A percentile compares a stretch with the other conserved stretches of the same genome.
Evolutionary conservation across 2,888 invertebrate species (phyloP).

Genomic region (Podotricha telesiphe): DNA sequence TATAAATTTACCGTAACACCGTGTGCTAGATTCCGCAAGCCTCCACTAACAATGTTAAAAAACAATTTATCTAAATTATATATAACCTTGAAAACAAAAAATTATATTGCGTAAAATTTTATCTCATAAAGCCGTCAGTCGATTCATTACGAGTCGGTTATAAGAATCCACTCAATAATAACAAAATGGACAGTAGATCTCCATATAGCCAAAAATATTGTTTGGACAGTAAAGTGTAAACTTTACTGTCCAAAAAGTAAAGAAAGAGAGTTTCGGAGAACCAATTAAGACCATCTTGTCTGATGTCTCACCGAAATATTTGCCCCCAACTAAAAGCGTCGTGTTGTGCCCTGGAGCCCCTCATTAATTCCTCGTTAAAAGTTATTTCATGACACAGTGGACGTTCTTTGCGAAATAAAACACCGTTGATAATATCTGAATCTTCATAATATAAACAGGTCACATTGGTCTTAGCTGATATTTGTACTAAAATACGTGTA

Average conservation of each 20-base stretch:
- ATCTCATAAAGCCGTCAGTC: neutral
- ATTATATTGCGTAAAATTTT: neutral
- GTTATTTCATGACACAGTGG: conserved; percentile 52
- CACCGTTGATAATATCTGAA: conserved; percentile 43
- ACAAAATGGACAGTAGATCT: conserved; percentile 18
- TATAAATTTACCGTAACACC: conserved; percentile 59
- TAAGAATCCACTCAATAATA: neutral
- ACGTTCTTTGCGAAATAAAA: conserved; percentile 45
- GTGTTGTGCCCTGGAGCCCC: conserved; percentile 51
- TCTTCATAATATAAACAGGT: conserved; percentile 35
- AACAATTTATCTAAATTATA: conserved; percentile 44
- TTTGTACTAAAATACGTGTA: neutral
- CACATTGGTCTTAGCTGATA: neutral
- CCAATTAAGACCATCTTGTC: conserved; percentile 61
- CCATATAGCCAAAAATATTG: conserved; percentile 17
- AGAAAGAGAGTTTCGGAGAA: conserved; percentile 53
- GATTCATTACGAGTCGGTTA: neutral
- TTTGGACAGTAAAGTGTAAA: no score
- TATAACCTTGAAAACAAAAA: conserved; percentile 27
- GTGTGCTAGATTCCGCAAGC: conserved; percentile 52
- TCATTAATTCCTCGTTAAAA: conserved; percentile 70
- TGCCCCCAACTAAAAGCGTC: conserved; percentile 52
- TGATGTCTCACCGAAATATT: conserved; percentile 42
- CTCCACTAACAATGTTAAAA: conserved; percentile 59
- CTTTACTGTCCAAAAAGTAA: conserved; percentile 31